Base-by-base conservation (phyloP, 1,140 invertebrate genomes). In the Drosophila leontia region DNA sequence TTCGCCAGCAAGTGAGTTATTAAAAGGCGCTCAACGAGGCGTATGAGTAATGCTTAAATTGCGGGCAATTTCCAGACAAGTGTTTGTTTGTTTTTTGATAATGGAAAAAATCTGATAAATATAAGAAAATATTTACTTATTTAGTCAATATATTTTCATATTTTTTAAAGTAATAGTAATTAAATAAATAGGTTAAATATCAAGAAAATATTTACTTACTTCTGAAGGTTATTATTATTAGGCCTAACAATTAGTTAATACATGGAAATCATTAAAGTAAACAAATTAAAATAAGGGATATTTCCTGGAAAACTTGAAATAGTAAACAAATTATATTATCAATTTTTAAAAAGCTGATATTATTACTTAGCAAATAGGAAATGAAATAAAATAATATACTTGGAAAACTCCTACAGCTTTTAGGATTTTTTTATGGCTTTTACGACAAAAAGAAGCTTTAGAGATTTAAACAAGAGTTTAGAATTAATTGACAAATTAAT, bases 1-100 rank as follows among this genome's bases (percentile, higher is more conserved):
- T 17, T 39, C 12, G 62, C 37, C 48, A 35, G 15, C 68, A 79
- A 78, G 76, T 78, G 53, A 78, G 76, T 78, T 70, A 78, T 78
- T 78, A 78, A 71, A 71, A 32, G 47, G 56, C 50, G 62, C 51
- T 58, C 59, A 64, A 76, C 59, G 26, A 58, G 69, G 69, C 69
- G 69, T 72, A 72, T 72, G 67, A 59, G 69, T 72, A 72, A 72
- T 72, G 44, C 19, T 23, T 7, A 41, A 42, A 59, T 59, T 50
- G 37, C 13, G 13, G n/a, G 17, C 64, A 57, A 58, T 57, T 69
- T 39, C 17, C 1, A 29, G 23, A 2, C 12, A 32, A 47, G 13
- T 48, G 23, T 48, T 69, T 34, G 23, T 26, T 47, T 7, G 32
- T 6, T n/a, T 17, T 47, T 9, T 13, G 5, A 42, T 39, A 23